Evolutionary conservation across 92 coral and sea anemone genomes (phyloP), one percentile per base, ranked within the genome.

Genomic region (Heliopora coerulea): DNA sequence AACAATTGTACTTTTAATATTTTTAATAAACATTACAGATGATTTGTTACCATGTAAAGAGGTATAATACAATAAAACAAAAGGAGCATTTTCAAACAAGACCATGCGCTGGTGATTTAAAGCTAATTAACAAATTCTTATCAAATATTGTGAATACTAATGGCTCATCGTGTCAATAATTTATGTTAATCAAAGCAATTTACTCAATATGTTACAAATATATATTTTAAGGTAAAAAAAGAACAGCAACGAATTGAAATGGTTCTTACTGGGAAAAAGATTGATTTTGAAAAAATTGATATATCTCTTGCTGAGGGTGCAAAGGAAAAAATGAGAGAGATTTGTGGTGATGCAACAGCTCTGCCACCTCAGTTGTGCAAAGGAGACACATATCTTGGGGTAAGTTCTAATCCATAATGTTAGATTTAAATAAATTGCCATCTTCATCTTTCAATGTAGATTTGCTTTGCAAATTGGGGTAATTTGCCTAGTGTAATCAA

Each of bases 381-480:
- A 68, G 97, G 97, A 20, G 87, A 86, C n/a, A 62, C 65, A 3
- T 91, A 91, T 72, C 88, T 91, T 82, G 97, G 97, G 87, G 97
- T 91, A 61, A 65, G 91, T 68, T 26, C 7, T 29, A 59, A 3
- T 3, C 27, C 58, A 52, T 3, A 52, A 28, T 8, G 37, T 11
- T 17, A 54, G 1, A 19, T 19, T 27, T 11, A 5, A 9, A 54
- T 54, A 19, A 8, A 17, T 19, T 10, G 26, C 24, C 60, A 54
- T n/a, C n/a, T n/a, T n/a, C n/a, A n/a, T n/a, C n/a, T n/a, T n/a
- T n/a, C n/a, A n/a, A n/a, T n/a, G n/a, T n/a, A n/a, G n/a, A n/a
- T n/a, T n/a, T n/a, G n/a, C n/a, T n/a, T n/a, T n/a, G n/a, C n/a
- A n/a, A n/a, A n/a, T n/a, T 54, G 23, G 6, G 11, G 11, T 4